Evolutionary conservation across 2,113 vertebrate species (phyloP), one percentile per base, ranked within the genome.

Genomic region (Hippocampus zosterae): DNA sequence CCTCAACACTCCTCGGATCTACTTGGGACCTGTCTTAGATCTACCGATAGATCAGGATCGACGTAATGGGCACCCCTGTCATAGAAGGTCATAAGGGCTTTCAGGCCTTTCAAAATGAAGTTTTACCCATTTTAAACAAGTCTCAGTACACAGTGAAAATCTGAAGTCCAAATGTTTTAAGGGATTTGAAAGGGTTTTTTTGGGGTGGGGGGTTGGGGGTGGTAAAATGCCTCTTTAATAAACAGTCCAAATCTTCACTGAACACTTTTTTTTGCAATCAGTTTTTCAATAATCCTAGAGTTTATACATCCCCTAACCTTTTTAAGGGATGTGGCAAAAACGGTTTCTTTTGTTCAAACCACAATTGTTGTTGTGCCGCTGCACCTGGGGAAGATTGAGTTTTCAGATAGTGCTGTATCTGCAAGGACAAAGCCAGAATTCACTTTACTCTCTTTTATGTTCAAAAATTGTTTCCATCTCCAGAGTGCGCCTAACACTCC

Each of bases 381-480:
- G 85, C 88, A 91, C 88, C 87, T 89, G 88, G 85, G 80, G 70
- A 78, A 84, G 79, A 91, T 83, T 84, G 83, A 79, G 80, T 89
- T 88, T 89, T 88, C 79, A 84, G 71, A 72, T 70, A 68, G 76
- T 76, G 69, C 79, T 69, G 60, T 74, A 77, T 75, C 78, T 77
- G 75, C 89, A 90, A 92, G 88, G 88, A 90, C 90, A 88, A 89
- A 88, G 81, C 77, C 63, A 41, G 78, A 78, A 83, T 71, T 77
- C 83, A 83, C 60, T 72, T 82, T 73, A 37, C 75, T 74, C 77
- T 83, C 72, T 83, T 87, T 82, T 80, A 82, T 83, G 82, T 88
- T 79, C 81, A 44, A 84, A 86, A 81, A 73, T 76, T 25, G 41
- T 75, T 84, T 81, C 84, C 67, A 80, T 84, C 76, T 81, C 59